Percentiles rank a stretch among this genome's conserved stretches.
Conservation (phyloP, 2,888 invertebrate species). For the Lucinisca nassula region DNA sequence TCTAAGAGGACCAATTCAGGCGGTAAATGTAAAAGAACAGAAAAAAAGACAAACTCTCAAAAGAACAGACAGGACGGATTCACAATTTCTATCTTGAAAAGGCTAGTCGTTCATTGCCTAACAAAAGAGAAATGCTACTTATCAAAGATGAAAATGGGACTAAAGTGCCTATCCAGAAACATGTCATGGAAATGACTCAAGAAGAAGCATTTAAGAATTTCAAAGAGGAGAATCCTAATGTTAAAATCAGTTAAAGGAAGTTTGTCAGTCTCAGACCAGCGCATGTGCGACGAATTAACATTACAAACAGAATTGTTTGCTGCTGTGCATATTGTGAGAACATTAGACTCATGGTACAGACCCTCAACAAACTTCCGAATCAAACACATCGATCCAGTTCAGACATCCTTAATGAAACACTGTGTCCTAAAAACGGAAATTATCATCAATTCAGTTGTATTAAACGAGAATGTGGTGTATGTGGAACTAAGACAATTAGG, state of each 20-base stretch:
- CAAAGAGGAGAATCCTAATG: slow-evolving; percentile 6
- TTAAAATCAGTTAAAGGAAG: slow-evolving; percentile 17
- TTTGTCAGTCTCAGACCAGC: slow-evolving; percentile 15
- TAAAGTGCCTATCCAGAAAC: background rate
- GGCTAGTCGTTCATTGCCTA: background rate
- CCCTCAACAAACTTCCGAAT: no score
- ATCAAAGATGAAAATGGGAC: background rate
- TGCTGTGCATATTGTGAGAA: slow-evolving; percentile 40
- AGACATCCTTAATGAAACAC: background rate
- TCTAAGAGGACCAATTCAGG: no score
- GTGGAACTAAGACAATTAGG: background rate
- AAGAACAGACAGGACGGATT: background rate
- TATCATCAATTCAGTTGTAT: background rate
- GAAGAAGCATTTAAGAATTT: slow-evolving; percentile 27
- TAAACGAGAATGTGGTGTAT: slow-evolving; percentile 16
- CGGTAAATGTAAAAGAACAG: no score
- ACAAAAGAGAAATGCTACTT: background rate
- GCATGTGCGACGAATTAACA: slow-evolving; percentile 1
- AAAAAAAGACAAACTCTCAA: background rate
- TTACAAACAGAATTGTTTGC: slow-evolving; percentile 19
- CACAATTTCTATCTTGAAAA: background rate
- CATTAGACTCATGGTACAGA: background rate
- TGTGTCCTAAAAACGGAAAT: slow-evolving; percentile 2
- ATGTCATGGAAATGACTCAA: slow-evolving; percentile 21
- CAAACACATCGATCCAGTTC: no score